phyloP scores from a whole-genome alignment of 30 jellyfish, hydroid and myxozoan species.

The Aurelia sp. region DNA sequence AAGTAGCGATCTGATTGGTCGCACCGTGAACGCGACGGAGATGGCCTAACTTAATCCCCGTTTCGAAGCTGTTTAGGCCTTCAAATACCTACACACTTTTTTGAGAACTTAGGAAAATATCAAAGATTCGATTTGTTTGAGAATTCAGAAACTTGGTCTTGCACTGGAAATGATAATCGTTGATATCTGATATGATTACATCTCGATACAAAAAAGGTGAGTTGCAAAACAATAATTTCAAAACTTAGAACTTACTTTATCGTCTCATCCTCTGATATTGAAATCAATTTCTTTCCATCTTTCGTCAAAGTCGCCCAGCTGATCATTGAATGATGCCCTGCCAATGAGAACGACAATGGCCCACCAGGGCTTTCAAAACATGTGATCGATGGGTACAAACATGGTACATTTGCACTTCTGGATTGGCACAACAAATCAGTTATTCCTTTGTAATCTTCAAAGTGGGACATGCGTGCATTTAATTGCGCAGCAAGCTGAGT shows the following conservation, averaged over 20 bases:
- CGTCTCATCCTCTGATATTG: conserved; percentile 49
- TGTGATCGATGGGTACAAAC: conserved; percentile 71
- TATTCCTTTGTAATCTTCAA: conserved; percentile 24
- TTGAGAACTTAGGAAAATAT: too few relatives aligned
- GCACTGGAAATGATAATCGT: background rate
- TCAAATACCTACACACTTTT: too few relatives aligned
- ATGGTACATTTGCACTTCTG: conserved; percentile 60
- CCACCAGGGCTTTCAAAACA: conserved; percentile 95
- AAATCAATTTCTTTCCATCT: conserved; percentile 29
- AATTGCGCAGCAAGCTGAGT: conserved; percentile 86
- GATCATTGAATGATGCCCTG: conserved; percentile 80
- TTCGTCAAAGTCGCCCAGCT: conserved; percentile 53
- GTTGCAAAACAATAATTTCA: background rate
- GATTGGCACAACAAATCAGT: conserved; percentile 60
- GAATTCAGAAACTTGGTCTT: background rate
- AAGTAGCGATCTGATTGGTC: too few relatives aligned
- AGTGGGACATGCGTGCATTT: conserved; percentile 62
- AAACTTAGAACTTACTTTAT: conserved; percentile 38
- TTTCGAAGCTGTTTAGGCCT: too few relatives aligned
- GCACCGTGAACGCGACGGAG: too few relatives aligned
- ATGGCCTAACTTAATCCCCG: too few relatives aligned
- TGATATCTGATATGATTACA: background rate
- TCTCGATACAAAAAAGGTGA: background rate
- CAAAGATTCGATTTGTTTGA: background rate
- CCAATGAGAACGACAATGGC: conserved; percentile 73